Conservation (phyloP, 2,113 vertebrate species). For the Cinclus cinclus region DNA sequence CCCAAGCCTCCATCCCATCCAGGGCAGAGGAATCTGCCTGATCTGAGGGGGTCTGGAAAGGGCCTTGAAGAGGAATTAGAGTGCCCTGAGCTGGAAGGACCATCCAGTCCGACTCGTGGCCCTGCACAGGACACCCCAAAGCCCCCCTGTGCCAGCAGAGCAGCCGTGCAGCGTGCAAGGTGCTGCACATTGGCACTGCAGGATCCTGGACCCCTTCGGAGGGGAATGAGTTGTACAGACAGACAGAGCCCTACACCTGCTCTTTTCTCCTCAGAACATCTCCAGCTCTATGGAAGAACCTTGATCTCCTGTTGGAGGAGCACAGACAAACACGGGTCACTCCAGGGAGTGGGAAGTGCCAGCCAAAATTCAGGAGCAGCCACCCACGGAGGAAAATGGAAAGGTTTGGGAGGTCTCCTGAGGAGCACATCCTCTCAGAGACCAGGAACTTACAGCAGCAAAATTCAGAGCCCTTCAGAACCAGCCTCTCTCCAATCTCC, state of each 20-base stretch:
- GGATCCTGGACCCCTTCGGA: background rate
- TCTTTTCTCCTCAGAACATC: background rate
- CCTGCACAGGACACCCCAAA: background rate
- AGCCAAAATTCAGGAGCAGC: background rate
- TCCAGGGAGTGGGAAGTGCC: background rate
- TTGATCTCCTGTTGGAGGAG: background rate
- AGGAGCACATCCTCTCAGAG: background rate
- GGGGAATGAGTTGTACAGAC: background rate
- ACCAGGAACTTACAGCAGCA: background rate
- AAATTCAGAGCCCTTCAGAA: background rate
- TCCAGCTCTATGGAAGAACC: background rate
- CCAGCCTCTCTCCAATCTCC: background rate
- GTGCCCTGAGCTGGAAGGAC: background rate
- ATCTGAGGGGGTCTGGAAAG: background rate
- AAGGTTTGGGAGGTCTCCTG: background rate
- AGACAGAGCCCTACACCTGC: background rate
- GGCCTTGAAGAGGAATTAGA: background rate
- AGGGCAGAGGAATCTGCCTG: background rate
- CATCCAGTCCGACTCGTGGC: background rate
- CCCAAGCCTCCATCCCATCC: background rate
- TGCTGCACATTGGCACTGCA: background rate
- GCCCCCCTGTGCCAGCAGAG: background rate
- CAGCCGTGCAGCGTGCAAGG: background rate
- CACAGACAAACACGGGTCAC: background rate
- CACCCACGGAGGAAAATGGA: background rate